Conservation (phyloP, 2,113 vertebrate genomes). For the Notarius quadriscutis region DNA sequence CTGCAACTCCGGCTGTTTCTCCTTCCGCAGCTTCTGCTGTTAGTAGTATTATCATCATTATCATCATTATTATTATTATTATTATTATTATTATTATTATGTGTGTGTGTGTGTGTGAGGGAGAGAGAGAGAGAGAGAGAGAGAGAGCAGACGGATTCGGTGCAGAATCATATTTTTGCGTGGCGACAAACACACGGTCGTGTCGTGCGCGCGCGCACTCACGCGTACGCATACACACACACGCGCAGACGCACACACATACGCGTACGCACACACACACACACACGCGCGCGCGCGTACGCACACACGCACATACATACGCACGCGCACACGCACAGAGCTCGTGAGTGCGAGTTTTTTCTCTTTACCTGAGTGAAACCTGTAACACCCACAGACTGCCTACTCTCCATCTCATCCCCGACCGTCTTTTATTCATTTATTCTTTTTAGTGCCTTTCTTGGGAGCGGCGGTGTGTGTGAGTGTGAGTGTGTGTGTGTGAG, state of each 20-base stretch:
- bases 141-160: background rate
- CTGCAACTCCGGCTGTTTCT: background rate
- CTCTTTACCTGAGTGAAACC: background rate
- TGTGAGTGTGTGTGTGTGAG: background rate
- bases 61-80: background rate
- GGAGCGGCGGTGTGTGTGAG: background rate
- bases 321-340: too few species aligned
- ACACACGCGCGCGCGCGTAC: background rate
- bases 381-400: background rate
- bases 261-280: background rate
- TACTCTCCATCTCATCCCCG: too few species aligned
- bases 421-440: too few species aligned
- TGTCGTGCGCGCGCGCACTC: background rate
- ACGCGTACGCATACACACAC: background rate
- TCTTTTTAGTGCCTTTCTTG: background rate
- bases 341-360: background rate
- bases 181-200: constrained; percentile 11
- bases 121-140: background rate
- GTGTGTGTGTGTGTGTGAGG: too few species aligned
- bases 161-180: background rate
- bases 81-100: background rate
- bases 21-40: background rate
- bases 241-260: background rate
- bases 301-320: background rate
- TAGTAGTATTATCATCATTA: background rate